A percentile compares a stretch with the other conserved stretches of the same genome.
Conservation (phyloP, 2,113 vertebrate species). For the Taxidea taxus region DNA sequence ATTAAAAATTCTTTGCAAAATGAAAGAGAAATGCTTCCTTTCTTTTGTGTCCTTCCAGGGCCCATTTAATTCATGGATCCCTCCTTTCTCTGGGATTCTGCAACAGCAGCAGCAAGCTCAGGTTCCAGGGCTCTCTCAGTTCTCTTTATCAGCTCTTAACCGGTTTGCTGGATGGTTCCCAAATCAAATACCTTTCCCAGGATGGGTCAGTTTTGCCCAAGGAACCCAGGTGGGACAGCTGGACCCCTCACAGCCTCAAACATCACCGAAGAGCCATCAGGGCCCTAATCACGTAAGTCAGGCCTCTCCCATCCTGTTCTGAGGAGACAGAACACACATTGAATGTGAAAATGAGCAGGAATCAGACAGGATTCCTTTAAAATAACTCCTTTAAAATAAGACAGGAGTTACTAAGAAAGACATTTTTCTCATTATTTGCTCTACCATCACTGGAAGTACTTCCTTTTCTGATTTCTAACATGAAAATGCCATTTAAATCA, state of each 20-base stretch:
- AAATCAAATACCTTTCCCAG: constrained; percentile 24
- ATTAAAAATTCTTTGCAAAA: background rate
- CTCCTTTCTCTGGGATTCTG: constrained; percentile 32
- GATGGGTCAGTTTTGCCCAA: constrained; percentile 29
- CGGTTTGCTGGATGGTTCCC: background rate
- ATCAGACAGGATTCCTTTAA: too few species aligned
- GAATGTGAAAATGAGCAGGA: background rate
- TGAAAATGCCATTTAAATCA: background rate
- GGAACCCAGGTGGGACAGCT: constrained; percentile 2
- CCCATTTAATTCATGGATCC: constrained; percentile 52
- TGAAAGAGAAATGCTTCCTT: background rate
- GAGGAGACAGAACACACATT: background rate
- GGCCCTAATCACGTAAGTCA: constrained; percentile 28
- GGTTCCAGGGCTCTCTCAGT: background rate
- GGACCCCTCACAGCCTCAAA: constrained; percentile 43
- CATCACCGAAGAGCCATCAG: background rate
- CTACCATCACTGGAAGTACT: background rate
- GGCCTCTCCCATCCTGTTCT: background rate
- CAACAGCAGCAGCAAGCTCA: constrained; percentile 37
- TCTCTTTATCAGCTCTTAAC: constrained; percentile 2
- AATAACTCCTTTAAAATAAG: background rate
- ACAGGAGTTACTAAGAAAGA: background rate
- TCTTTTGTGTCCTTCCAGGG: constrained; percentile 2
- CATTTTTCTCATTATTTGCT: background rate
- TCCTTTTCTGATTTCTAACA: background rate